phyloP scores from a whole-genome alignment of 2,113 vertebrate species.

The Isurus oxyrinchus region DNA sequence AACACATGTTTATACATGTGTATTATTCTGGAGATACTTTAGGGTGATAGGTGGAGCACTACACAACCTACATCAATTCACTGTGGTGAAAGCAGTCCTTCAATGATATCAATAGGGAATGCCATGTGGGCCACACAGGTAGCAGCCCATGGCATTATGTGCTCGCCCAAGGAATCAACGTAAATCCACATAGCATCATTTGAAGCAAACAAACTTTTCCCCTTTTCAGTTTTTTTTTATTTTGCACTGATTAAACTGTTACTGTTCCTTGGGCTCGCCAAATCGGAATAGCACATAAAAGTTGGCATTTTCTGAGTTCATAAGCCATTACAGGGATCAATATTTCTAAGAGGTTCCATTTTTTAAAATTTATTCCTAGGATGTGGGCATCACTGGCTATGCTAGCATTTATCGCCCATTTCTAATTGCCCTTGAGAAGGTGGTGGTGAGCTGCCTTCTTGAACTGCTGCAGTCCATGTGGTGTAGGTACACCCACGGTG shows the following conservation, averaged over 20 bases:
- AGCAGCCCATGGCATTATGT: background rate
- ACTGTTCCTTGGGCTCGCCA: background rate
- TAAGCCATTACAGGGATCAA: background rate
- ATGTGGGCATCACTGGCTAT: too few relatives aligned
- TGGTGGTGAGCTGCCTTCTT: too few relatives aligned
- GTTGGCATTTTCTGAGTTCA: background rate
- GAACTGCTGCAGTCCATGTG: too few relatives aligned
- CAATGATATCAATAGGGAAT: background rate
- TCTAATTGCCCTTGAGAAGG: too few relatives aligned
- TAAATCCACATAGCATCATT: background rate
- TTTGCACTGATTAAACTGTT: background rate
- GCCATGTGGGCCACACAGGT: too few relatives aligned
- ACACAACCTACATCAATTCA: background rate
- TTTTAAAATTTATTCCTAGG: too few relatives aligned
- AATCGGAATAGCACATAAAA: background rate
- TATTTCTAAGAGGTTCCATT: background rate
- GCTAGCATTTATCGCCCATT: too few relatives aligned
- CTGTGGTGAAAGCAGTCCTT: background rate
- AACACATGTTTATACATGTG: background rate
- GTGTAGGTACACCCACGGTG: too few relatives aligned
- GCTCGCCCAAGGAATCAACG: background rate
- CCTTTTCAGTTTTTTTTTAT: background rate
- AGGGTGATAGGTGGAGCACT: too few relatives aligned
- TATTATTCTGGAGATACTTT: background rate
- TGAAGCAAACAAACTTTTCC: background rate